Conservation (phyloP, 2,888 invertebrate species). For the Clanis bilineata region DNA sequence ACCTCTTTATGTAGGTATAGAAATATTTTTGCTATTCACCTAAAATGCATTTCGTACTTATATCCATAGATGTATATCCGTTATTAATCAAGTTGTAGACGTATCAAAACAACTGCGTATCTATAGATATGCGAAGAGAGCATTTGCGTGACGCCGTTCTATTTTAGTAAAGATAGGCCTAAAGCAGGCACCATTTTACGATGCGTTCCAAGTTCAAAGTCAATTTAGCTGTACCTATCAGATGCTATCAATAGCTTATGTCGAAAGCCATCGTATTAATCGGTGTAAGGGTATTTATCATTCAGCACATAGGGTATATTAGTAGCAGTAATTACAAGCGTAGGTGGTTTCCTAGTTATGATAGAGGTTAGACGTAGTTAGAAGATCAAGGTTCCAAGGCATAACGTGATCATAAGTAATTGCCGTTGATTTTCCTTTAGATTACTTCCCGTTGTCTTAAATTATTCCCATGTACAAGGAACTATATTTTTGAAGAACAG, state of each 20-base stretch:
- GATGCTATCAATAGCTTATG: constrained; percentile 14
- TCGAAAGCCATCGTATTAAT: constrained; percentile 3
- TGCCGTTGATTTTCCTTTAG: background rate
- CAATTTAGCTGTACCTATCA: constrained; percentile 31
- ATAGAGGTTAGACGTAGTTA: background rate
- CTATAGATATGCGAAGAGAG: constrained; percentile 26
- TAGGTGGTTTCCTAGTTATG: constrained; percentile 2
- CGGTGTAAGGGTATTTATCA: background rate
- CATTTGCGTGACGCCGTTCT: constrained; percentile 36
- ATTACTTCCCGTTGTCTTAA: background rate
- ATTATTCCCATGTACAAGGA: background rate
- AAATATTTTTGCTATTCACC: too few species aligned
- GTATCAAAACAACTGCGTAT: background rate
- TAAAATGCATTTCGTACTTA: too few species aligned
- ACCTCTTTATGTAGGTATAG: constrained; percentile 24
- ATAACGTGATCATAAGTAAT: background rate
- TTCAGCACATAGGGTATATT: background rate
- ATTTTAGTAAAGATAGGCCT: constrained; percentile 31
- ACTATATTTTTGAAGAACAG: constrained; percentile 39
- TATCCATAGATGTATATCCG: background rate
- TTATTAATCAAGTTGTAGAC: too few species aligned
- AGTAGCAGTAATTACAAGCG: background rate
- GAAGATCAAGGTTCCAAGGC: background rate
- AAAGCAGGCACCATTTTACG: constrained; percentile 35
- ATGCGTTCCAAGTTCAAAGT: constrained; percentile 35